Conservation (phyloP, 2,888 invertebrate genomes). For the Eupithecia centaureata region DNA sequence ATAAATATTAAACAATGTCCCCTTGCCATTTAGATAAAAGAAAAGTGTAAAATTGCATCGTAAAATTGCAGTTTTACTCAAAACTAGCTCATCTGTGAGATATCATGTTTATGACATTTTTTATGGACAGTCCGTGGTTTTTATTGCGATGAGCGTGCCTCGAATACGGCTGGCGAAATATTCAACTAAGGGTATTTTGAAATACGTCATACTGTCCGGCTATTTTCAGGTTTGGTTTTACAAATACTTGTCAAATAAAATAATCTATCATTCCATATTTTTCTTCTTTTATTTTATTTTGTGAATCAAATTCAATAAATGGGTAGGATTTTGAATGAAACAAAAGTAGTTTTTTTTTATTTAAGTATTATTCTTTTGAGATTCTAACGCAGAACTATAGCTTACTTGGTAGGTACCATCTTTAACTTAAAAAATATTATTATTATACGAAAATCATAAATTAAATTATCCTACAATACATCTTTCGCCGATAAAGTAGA, state of each 20-base stretch:
- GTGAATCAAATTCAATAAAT: too few species aligned
- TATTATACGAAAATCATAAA: too few species aligned
- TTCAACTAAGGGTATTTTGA: slow-evolving; percentile 11
- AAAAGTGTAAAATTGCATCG: slow-evolving; percentile 47
- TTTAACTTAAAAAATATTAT: too few species aligned
- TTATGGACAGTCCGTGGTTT: slow-evolving; percentile 58
- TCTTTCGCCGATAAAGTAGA: too few species aligned
- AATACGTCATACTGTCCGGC: neutral
- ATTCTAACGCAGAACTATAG: too few species aligned
- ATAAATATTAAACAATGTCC: slow-evolving; percentile 16
- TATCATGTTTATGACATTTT: slow-evolving; percentile 58
- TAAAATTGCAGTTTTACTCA: slow-evolving; percentile 52
- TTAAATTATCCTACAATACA: too few species aligned
- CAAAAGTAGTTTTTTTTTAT: too few species aligned
- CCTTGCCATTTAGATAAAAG: slow-evolving; percentile 38
- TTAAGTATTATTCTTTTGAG: too few species aligned
- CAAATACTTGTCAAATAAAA: neutral
- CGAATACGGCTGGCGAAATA: slow-evolving; percentile 14
- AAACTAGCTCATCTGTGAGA: slow-evolving; percentile 57
- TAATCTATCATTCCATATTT: neutral
- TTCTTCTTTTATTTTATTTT: neutral
- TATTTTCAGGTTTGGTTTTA: neutral
- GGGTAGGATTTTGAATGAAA: too few species aligned
- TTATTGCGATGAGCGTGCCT: slow-evolving; percentile 54
- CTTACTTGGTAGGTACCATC: too few species aligned